phyloP scores from a whole-genome alignment of 2,113 vertebrate genomes.

The Tylochromis polylepis region DNA sequence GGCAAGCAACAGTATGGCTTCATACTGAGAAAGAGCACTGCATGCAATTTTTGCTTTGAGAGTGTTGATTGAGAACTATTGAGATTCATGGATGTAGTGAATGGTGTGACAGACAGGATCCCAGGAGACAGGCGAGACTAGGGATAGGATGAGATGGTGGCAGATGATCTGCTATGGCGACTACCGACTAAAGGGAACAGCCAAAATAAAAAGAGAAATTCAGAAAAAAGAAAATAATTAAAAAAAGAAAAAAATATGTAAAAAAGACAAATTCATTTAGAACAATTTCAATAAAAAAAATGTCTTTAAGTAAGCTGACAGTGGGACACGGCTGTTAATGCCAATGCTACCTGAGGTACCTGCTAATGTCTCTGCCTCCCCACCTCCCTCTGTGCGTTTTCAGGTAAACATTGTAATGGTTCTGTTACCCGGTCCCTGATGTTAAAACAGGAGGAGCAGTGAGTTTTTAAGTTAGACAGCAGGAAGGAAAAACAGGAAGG shows the following conservation, averaged over 20 bases:
- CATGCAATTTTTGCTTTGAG: not conserved
- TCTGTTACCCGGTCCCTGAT: not conserved
- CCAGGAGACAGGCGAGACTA: not conserved
- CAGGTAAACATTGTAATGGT: not conserved
- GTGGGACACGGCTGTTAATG: not conserved
- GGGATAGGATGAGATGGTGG: not conserved
- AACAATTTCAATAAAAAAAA: not conserved
- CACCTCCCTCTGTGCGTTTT: not conserved
- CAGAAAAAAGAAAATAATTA: not conserved
- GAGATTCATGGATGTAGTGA: not conserved
- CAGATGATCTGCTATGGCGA: not conserved
- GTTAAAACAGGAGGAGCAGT: not conserved
- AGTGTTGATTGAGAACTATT: not conserved
- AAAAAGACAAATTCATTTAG: not conserved
- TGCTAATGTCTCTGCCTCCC: not conserved
- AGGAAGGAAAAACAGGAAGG: not conserved
- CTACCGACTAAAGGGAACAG: fast-evolving
- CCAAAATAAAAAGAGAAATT: fast-evolving
- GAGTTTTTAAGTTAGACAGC: not conserved
- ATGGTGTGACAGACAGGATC: not conserved
- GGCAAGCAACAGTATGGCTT: not conserved
- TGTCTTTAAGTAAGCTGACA: not conserved
- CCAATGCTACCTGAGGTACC: not conserved
- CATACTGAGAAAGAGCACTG: not conserved
- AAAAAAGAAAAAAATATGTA: not conserved